Evolutionary conservation across 2,113 vertebrate genomes (phyloP).

Genomic region (Bufo bufo): DNA sequence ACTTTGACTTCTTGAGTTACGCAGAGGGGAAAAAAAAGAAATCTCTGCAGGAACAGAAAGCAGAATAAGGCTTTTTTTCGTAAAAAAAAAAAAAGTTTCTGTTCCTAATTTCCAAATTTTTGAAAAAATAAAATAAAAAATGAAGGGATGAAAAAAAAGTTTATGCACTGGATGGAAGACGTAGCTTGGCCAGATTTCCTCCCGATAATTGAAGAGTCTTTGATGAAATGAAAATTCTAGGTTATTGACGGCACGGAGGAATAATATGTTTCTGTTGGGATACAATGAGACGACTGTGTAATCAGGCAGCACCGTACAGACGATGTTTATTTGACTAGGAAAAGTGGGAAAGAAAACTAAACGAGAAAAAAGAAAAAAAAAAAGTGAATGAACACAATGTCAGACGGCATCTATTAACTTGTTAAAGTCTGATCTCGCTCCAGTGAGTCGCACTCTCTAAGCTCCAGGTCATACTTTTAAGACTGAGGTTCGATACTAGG

Average conservation of each 20-base stretch:
- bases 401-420: conserved; percentile 37
- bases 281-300: conserved; percentile 64
- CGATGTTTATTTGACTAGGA: conserved; percentile 63
- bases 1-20: neutral
- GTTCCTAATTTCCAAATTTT: conserved; percentile 69
- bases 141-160: neutral
- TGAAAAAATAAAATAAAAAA: neutral
- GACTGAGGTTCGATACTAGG: rapidly evolving
- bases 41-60: conserved; percentile 54
- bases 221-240: conserved; percentile 64
- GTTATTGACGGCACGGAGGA: conserved; percentile 62
- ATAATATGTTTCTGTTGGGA: conserved; percentile 58
- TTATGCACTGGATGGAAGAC: neutral
- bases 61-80: conserved; percentile 48
- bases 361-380: neutral
- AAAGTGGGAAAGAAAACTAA: neutral
- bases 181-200: conserved; percentile 68
- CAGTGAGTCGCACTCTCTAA: conserved; percentile 36
- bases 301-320: conserved; percentile 61
- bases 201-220: conserved; percentile 62
- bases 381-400: conserved; percentile 47
- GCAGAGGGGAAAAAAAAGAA: conserved; percentile 60
- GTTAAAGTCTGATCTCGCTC: conserved; percentile 36
- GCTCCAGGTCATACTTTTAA: rapidly evolving
- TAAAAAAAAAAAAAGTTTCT: conserved; percentile 61